A percentile compares a stretch with the other conserved stretches of the same genome.
Evolutionary conservation across 2,113 vertebrate species (phyloP).

Genomic region (Tringa solitaria): DNA sequence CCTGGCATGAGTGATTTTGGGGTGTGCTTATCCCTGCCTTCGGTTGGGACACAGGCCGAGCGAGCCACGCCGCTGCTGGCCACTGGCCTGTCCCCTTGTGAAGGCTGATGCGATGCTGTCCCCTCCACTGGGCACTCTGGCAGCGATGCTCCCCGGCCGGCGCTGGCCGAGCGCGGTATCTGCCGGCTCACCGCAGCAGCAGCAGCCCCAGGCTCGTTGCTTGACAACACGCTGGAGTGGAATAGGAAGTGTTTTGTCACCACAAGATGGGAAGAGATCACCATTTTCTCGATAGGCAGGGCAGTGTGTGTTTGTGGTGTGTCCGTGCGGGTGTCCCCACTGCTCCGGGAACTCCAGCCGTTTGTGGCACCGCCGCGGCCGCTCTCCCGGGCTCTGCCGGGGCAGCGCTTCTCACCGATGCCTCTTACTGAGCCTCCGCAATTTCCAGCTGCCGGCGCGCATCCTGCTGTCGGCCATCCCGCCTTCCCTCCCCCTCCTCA

Average conservation of each 20-base stretch:
- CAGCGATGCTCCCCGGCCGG: not conserved
- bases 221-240: conserved; percentile 49
- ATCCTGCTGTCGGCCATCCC: not conserved
- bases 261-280: conserved; percentile 36
- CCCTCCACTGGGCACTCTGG: fast-evolving
- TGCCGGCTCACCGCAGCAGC: not conserved
- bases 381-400: not conserved
- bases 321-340: not conserved
- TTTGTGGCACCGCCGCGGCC: not conserved
- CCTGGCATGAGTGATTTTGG: not conserved
- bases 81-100: fast-evolving
- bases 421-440: not conserved
- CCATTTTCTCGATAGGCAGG: conserved; percentile 20
- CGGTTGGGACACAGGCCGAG: fast-evolving
- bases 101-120: not conserved
- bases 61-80: fast-evolving
- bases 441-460: not conserved
- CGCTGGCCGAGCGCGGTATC: not conserved
- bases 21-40: not conserved
- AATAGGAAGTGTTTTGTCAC: conserved; percentile 51
- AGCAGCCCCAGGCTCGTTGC: not conserved
- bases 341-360: fast-evolving
- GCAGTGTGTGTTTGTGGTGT: not conserved
- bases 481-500: not conserved
- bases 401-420: not conserved